phyloP scores from a whole-genome alignment of 1,140 invertebrate species.

The Sycophila sp. region DNA sequence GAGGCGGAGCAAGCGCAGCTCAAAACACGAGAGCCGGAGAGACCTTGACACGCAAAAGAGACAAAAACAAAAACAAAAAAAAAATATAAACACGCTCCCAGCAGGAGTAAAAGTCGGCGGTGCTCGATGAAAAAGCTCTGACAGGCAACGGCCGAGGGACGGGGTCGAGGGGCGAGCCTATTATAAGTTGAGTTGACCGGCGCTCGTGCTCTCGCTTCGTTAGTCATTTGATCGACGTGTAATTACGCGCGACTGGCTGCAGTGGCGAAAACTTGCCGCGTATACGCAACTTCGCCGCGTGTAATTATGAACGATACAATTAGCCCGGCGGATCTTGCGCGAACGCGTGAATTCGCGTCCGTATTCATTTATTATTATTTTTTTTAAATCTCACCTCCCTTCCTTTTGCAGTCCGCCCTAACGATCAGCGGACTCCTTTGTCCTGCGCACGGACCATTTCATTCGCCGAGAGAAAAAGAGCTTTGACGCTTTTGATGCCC shows the following conservation, averaged over 20 bases:
- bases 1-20: too few species aligned
- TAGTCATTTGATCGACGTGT: constrained; percentile 49
- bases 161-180: too few species aligned
- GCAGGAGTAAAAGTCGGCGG: too few species aligned
- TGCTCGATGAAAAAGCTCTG: too few species aligned
- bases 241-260: constrained; percentile 48
- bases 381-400: neutral
- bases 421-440: neutral
- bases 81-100: too few species aligned
- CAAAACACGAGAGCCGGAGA: too few species aligned
- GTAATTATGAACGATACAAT: constrained; percentile 21
- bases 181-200: neutral
- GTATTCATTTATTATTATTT: neutral
- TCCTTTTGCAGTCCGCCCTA: neutral
- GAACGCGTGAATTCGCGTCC: neutral
- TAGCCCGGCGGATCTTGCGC: neutral
- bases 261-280: constrained; percentile 44
- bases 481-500: constrained; percentile 5
- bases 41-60: too few species aligned
- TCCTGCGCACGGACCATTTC: neutral
- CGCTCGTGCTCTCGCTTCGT: constrained; percentile 39
- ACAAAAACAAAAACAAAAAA: neutral
- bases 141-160: too few species aligned
- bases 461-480: neutral
- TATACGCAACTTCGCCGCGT: constrained; percentile 30